These are phyloP conservation scores for Philhelius pedissequus DNA, from an alignment of 2,888 invertebrate genomes.

Conservation along the genomic window DNA sequence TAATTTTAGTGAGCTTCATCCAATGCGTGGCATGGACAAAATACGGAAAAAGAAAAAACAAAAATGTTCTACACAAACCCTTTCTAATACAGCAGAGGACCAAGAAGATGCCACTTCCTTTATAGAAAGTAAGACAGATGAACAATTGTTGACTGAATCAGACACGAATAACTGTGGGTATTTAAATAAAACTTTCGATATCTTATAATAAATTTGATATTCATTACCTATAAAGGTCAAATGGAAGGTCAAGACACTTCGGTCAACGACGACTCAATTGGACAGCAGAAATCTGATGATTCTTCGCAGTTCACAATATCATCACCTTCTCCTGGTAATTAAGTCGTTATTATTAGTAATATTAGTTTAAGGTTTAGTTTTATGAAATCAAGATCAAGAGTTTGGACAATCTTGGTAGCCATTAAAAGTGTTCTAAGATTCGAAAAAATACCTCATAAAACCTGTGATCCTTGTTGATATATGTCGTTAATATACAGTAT, in stretches of 20 bases:
- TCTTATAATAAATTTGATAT: background rate
- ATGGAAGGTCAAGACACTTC: constrained; percentile 71
- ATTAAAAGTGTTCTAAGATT: too few relatives aligned
- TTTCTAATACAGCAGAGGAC: constrained; percentile 66
- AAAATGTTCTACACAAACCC: constrained; percentile 69
- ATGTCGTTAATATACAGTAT: too few relatives aligned
- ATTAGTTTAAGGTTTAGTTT: too few relatives aligned
- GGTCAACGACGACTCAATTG: constrained; percentile 70
- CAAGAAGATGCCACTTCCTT: constrained; percentile 69
- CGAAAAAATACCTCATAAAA: too few relatives aligned
- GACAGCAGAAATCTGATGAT: constrained; percentile 72
- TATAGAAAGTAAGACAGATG: constrained; percentile 61
- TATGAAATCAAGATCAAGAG: too few relatives aligned
- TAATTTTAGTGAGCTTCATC: constrained; percentile 73
- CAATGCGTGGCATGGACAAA: constrained; percentile 76
- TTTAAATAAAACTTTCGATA: background rate
- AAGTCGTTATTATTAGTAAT: too few relatives aligned
- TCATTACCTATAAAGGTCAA: constrained; percentile 34
- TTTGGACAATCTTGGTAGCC: too few relatives aligned
- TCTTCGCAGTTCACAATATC: constrained; percentile 71
- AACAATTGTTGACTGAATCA: constrained; percentile 51
- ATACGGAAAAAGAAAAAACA: constrained; percentile 76
- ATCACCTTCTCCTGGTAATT: constrained; percentile 71
- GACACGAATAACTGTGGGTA: constrained; percentile 70
- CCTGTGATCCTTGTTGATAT: too few relatives aligned